phyloP scores from a whole-genome alignment of 2,888 invertebrate species.

The Nephrotoma flavescens region DNA sequence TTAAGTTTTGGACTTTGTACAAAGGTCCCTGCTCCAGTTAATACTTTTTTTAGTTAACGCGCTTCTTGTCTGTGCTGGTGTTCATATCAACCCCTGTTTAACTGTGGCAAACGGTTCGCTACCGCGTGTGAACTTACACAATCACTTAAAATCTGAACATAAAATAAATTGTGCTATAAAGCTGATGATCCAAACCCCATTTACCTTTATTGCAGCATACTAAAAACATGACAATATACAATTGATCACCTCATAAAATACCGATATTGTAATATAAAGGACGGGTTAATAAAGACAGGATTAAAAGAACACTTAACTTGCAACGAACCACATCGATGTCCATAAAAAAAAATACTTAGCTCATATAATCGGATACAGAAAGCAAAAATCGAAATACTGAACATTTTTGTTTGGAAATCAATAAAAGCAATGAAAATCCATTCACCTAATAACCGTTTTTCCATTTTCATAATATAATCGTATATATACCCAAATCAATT shows the following conservation, averaged over 20 bases:
- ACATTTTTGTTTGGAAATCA: background rate
- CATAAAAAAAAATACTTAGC: background rate
- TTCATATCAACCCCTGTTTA: too few relatives aligned
- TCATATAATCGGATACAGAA: background rate
- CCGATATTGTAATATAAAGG: background rate
- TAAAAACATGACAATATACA: background rate
- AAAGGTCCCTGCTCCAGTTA: too few relatives aligned
- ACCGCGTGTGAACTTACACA: too few relatives aligned
- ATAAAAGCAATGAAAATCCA: background rate
- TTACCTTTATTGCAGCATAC: background rate
- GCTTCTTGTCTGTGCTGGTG: too few relatives aligned
- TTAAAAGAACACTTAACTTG: background rate
- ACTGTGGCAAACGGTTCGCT: too few relatives aligned
- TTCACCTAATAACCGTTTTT: background rate
- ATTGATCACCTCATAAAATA: background rate
- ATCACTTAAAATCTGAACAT: background rate
- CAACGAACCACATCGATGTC: background rate
- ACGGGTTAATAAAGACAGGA: background rate
- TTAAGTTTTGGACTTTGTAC: too few relatives aligned
- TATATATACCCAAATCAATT: background rate
- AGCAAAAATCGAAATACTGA: background rate
- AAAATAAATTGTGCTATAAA: background rate
- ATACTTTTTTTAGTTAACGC: too few relatives aligned
- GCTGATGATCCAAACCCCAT: background rate
- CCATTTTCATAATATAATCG: background rate